These are phyloP conservation scores for Atractosteus spatula DNA, from an alignment of 2,113 vertebrate genomes.

Conservation along the genomic window DNA sequence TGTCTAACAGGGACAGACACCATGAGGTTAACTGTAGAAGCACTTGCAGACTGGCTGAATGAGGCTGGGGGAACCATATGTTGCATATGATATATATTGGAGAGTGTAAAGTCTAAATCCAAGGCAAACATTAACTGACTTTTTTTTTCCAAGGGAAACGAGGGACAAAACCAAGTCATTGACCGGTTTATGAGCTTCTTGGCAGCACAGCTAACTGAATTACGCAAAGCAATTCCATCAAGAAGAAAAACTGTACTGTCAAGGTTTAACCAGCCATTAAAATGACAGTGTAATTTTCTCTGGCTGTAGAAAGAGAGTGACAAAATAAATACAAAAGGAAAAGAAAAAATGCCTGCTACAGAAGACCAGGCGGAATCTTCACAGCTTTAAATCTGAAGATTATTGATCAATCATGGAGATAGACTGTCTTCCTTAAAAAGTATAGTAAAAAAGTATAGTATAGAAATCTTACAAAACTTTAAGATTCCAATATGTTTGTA, in stretches of 20 bases:
- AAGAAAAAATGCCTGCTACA: neutral
- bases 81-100: neutral
- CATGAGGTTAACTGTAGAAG: neutral
- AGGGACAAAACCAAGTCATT: conserved; percentile 1
- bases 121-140: neutral
- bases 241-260: conserved; percentile 18
- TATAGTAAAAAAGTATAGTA: too few species aligned
- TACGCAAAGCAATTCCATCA: conserved; percentile 15
- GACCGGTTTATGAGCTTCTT: conserved; percentile 18
- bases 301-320: neutral
- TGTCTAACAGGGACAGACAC: conserved; percentile 11
- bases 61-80: neutral
- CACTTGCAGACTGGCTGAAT: neutral
- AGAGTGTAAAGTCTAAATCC: neutral
- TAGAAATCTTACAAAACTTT: too few species aligned
- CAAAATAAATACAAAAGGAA: neutral
- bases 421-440: too few species aligned
- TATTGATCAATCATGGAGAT: too few species aligned
- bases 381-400: too few species aligned
- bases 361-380: too few species aligned
- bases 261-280: conserved; percentile 16
- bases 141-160: conserved; percentile 9
- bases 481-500: too few species aligned
- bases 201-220: conserved; percentile 11
- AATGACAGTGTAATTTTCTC: neutral